A percentile compares a stretch with the other conserved stretches of the same genome.
phyloP scores from a whole-genome alignment of 2,113 vertebrate species.

The Crotalus viridis region DNA sequence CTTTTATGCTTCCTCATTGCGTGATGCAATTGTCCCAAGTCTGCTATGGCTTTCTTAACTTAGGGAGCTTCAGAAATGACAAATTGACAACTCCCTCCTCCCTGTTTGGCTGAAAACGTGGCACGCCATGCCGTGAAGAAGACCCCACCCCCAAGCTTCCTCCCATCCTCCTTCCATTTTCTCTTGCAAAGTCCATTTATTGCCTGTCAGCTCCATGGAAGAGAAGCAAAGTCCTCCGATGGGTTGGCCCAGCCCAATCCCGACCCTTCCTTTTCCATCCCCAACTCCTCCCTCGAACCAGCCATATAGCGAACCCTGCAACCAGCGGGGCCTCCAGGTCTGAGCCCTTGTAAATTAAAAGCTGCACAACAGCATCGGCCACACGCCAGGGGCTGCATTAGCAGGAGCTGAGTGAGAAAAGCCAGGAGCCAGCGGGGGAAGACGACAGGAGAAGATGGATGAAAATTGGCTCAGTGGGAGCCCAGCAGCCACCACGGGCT shows the following conservation, averaged over 20 bases:
- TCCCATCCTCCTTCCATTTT: background rate
- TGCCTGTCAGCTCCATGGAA: conserved; percentile 3
- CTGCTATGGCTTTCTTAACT: background rate
- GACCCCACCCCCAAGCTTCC: background rate
- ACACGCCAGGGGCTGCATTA: conserved; percentile 20
- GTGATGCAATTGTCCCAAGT: too few species aligned
- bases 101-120: background rate
- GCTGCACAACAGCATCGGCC: conserved; percentile 22
- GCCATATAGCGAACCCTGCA: conserved; percentile 22
- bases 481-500: conserved; percentile 11
- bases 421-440: background rate
- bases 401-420: conserved; percentile 11
- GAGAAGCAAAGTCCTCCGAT: conserved; percentile 1
- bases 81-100: too few species aligned
- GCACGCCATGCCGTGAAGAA: background rate
- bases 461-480: conserved; percentile 33
- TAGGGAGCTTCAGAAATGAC: background rate
- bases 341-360: conserved; percentile 35
- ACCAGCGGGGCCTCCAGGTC: conserved; percentile 11
- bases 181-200: conserved; percentile 12
- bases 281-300: conserved; percentile 23
- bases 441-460: conserved; percentile 23
- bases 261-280: conserved; percentile 13
- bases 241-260: conserved; percentile 17
- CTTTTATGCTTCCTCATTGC: background rate